Evolutionary conservation across 1,140 invertebrate genomes (phyloP), one percentile per base, ranked within the genome.

Genomic region (Drosophila pachea): DNA sequence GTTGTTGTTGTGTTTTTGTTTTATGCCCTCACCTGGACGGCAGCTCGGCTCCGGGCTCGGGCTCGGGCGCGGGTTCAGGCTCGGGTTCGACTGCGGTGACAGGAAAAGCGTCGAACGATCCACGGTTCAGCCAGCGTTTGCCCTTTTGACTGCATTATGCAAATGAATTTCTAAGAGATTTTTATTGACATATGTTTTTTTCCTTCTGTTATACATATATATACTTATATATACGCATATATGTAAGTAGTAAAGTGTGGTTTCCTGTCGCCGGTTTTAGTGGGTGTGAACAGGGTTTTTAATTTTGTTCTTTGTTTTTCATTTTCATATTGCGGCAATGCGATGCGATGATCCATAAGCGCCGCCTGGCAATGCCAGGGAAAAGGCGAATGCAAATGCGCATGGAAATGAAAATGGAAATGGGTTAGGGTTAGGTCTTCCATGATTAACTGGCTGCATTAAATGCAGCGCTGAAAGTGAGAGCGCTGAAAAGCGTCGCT

Each of bases 141-240:
- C 81, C 81, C 81, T 86, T 86, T 86, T 86, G 81, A 86, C 81
- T 86, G 81, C 81, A 86, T 86, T 86, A 86, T 86, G 81, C 76
- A 86, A 86, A 86, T 86, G 77, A 60, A 55, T 53, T 63, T 68
- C 73, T 61, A 62, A 79, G 68, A 76, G 78, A 82, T 81, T 86
- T 86, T 86, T 86, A 86, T 86, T 86, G 81, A 86, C 81, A 86
- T 86, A 86, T 86, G 76, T 86, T 86, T 86, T 74, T 75, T 49
- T 11, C 47, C 52, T 31, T 69, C 22, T 22, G 22, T 22, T 22
- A 22, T 22, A 22, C 40, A 54, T 52, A 9, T 59, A 60, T 16
- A 4, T 43, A 32, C n/a, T n/a, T 52, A 47, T 16, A 60, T 40
- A n/a, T 43, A n/a, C 5, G 32, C 31, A 3, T 54, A n/a, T 16